Conservation (phyloP, 2,113 vertebrate species). For the Callaeas wilsoni region DNA sequence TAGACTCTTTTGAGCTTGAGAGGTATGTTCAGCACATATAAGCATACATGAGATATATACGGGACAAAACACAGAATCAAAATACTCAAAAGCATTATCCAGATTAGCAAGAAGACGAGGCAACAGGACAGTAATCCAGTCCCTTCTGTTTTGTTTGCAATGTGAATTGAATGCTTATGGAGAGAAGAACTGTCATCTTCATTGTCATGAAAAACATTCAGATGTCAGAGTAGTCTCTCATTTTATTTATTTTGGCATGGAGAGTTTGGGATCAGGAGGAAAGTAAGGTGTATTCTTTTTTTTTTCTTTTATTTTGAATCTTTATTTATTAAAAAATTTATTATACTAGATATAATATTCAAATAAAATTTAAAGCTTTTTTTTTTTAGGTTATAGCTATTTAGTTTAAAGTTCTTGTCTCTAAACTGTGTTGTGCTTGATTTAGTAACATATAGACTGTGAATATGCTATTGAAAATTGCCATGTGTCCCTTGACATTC, state of each 20-base stretch:
- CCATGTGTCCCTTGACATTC: not conserved
- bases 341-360: not conserved
- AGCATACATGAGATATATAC: not conserved
- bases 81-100: not conserved
- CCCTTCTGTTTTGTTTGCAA: not conserved
- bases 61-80: not conserved
- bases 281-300: not conserved
- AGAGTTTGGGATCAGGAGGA: not conserved
- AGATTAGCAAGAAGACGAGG: not conserved
- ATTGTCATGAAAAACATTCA: not conserved
- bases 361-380: not conserved
- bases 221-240: not conserved
- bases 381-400: not conserved
- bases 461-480: not conserved
- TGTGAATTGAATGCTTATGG: rapidly evolving
- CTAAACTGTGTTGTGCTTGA: not conserved
- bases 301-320: not conserved
- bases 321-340: not conserved
- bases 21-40: not conserved
- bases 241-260: not conserved
- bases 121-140: not conserved
- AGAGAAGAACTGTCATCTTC: not conserved
- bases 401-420: not conserved
- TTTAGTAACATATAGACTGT: not conserved
- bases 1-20: not conserved